Base-by-base conservation (phyloP, 2,888 invertebrate species). In the Ditula angustiorana region DNA sequence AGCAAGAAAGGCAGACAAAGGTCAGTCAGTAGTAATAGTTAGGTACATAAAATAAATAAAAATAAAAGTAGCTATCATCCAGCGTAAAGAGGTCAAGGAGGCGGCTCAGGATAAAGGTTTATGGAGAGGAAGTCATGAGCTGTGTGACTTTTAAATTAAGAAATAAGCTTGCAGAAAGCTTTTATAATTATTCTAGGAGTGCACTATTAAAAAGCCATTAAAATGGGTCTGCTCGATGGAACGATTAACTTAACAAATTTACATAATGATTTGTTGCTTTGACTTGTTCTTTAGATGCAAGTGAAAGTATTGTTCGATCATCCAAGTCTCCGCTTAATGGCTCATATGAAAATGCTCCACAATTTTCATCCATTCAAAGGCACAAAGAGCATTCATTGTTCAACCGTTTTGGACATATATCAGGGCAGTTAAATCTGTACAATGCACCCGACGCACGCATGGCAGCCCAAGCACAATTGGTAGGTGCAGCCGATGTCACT, bases 381-480 rank as follows among this genome's bases (percentile, higher is more conserved):
- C n/a, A 44, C 44, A 46, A 49, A 49, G 49, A 49, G 26, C 49
- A 49, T 33, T 19, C 44, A 44, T 53, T 53, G 52, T 53, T 53
- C n/a, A 11, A 7, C 13, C 33, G 50, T 30, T 11, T 19, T 28
- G 28, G 19, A 28, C 50, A 53, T 23, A 35, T 53, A 53, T 53
- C 52, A 30, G 33, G 52, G n/a, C 52, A 35, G 52, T 53, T 35
- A 33, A 35, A 53, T 23, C 23, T 53, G 52, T 35, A 69, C 71
- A 71, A 75, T 76, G 74, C 75, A 69, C 68, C 68, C 73, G 60
- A 58, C 62, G 67, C 70, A 69, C 72, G 77, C 77, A 78, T 73
- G 73, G 71, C 71, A 60, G 69, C 71, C 56, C 70, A 72, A 70
- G 67, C 70, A 78, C 75, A 77, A 75, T 73, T n/a, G 59, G 28